Percentiles rank a stretch among this genome's conserved stretches.
These are phyloP conservation scores for Xenopus borealis DNA, from an alignment of 2,113 vertebrate species.

Conservation along the genomic window DNA sequence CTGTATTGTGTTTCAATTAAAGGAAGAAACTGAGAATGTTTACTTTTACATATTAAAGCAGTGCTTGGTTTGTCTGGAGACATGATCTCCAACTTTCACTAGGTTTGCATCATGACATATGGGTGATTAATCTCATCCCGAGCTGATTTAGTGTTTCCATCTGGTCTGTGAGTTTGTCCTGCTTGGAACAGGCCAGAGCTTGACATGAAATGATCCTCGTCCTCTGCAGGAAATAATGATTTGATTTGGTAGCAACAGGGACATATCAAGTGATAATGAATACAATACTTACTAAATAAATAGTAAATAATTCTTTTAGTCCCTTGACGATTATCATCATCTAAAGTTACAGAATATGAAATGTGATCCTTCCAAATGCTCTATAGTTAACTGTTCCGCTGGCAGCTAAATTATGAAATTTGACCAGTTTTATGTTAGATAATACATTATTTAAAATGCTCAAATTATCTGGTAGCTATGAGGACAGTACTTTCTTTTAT, in stretches of 20 bases:
- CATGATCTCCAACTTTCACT: background rate
- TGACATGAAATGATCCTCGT: constrained; percentile 6
- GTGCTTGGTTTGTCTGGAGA: no score
- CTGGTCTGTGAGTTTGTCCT: background rate
- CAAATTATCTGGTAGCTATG: no score
- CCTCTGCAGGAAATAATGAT: background rate
- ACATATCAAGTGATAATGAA: constrained; percentile 13
- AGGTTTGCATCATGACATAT: constrained; percentile 14
- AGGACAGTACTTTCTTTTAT: no score
- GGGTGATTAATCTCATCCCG: constrained; percentile 23
- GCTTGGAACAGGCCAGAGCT: background rate
- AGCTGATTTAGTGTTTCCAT: constrained; percentile 32
- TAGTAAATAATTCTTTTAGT: background rate
- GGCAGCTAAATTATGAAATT: no score
- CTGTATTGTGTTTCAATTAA: no score
- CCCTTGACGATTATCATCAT: background rate
- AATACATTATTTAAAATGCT: no score
- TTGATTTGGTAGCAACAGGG: background rate
- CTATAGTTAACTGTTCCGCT: no score
- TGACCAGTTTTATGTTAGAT: no score
- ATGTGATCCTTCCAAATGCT: background rate
- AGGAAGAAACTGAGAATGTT: no score
- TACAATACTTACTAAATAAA: background rate
- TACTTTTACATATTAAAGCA: no score
- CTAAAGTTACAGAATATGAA: background rate